Percentiles rank a stretch among this genome's conserved stretches.
These are phyloP conservation scores for Meghimatium bilineatum DNA, from an alignment of 2,888 invertebrate genomes.

Conservation along the genomic window DNA sequence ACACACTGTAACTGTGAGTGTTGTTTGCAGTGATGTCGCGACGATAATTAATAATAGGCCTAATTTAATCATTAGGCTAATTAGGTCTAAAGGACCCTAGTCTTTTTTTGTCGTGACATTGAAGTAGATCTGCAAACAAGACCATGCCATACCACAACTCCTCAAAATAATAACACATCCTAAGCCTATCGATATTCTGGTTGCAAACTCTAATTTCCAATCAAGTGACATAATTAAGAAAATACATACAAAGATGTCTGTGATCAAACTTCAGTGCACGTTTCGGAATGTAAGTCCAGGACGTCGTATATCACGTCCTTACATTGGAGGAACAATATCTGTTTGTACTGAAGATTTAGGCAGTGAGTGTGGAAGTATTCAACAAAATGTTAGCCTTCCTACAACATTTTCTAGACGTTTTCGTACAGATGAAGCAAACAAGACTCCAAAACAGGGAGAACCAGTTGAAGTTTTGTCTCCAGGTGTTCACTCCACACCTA, in stretches of 20 bases:
- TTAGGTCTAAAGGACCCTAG: no score
- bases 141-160: no score
- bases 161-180: no score
- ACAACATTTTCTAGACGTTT: conserved; percentile 25
- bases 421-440: conserved; percentile 39
- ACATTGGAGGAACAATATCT: not conserved
- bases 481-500: not conserved
- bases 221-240: not conserved
- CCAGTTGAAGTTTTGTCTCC: not conserved
- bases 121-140: no score
- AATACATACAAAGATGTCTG: conserved; percentile 16
- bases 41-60: no score
- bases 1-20: no score
- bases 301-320: not conserved
- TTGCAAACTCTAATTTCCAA: not conserved
- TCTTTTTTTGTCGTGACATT: no score
- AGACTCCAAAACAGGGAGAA: not conserved
- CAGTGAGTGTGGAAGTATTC: not conserved
- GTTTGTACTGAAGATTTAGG: not conserved
- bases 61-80: no score
- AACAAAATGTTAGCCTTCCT: not conserved
- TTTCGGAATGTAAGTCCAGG: conserved; percentile 17
- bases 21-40: no score
- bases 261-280: conserved; percentile 25
- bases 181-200: no score